Percentiles rank a stretch among this genome's conserved stretches.
Evolutionary conservation across 2,888 invertebrate genomes (phyloP).

Genomic region (Drosophila ezoana): DNA sequence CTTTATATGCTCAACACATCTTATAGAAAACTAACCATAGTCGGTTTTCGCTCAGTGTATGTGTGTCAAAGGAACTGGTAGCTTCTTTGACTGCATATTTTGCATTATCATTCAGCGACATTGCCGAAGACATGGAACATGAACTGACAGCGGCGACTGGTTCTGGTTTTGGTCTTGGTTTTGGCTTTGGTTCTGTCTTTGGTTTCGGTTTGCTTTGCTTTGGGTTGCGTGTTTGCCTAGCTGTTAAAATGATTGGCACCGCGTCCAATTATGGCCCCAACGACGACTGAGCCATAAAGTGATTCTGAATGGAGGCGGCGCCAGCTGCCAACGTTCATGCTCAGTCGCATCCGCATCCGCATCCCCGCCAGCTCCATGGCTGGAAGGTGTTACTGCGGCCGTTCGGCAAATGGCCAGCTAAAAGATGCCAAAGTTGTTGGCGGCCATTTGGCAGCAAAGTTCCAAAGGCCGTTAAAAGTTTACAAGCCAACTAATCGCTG

Average conservation of each 20-base stretch:
- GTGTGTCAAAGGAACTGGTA: constrained; percentile 36
- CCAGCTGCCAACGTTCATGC: constrained; percentile 37
- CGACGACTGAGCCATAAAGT: constrained; percentile 66
- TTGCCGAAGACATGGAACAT: constrained; percentile 35
- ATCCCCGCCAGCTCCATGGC: constrained; percentile 13
- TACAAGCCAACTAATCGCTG: constrained; percentile 48
- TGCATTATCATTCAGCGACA: constrained; percentile 70
- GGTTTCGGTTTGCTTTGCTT: constrained; percentile 21
- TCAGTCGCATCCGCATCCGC: background rate
- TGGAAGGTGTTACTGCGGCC: constrained; percentile 66
- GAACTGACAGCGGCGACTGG: constrained; percentile 33
- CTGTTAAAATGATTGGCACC: constrained; percentile 79
- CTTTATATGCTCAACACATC: too few relatives aligned
- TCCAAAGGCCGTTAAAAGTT: constrained; percentile 29
- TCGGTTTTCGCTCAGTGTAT: constrained; percentile 38
- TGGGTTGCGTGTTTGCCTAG: constrained; percentile 73
- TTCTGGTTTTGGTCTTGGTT: constrained; percentile 20
- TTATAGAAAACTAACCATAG: too few relatives aligned
- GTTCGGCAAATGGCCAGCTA: constrained; percentile 59
- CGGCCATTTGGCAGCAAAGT: constrained; percentile 26
- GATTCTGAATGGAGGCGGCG: constrained; percentile 76
- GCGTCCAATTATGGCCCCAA: constrained; percentile 71
- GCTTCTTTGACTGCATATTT: constrained; percentile 62
- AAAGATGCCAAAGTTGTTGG: constrained; percentile 31
- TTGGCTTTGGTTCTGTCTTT: constrained; percentile 9